Base-by-base conservation (phyloP, 2,888 invertebrate species). In the Nomada fabriciana region DNA sequence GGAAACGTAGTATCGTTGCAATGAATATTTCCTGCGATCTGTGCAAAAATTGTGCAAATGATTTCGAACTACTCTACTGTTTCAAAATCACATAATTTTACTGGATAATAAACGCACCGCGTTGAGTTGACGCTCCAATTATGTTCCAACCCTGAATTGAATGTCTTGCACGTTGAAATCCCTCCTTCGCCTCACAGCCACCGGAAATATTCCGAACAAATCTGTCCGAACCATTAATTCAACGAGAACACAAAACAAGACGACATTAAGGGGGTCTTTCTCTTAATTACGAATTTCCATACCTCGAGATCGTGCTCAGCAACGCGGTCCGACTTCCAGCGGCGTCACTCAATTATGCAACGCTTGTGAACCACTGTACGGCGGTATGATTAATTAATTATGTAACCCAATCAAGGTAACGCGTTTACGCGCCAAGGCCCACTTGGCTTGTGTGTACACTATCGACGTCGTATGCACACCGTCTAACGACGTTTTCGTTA, bases 331-430 rank as follows among this genome's bases (percentile, higher is more conserved):
- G 23, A 50, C 67, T 52, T 72, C 65, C 60, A 55, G 29, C 60
- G 53, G 55, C 43, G 55, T 86, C 73, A 53, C 67, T 88, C 78
- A 90, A 89, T 89, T 89, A 89, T 88, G 89, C 88, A 86, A 88
- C 86, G 89, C 87, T 91, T 85, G 86, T 77, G 84, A 84, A 86
- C 85, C 88, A 83, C 86, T 86, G 85, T 5, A 78, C 88, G 80
- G 73, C 83, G 84, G 84, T 88, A 86, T 88, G 86, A 89, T 87
- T 89, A 88, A 90, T 85, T 78, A 80, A 87, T 84, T 82, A 76
- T 73, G 80, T 69, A 78, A 80, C 72, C 59, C 76, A 73, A 84
- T 80, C 75, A 79, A 76, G 70, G 53, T 61, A 61, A 77, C 73
- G 61, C 59, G 82, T 80, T 82, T 77, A 77, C 80, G 73, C 67